Conservation (phyloP, 37 sponge, comb jelly and placozoan species). For the Chondrilla cf. caribensis region DNA sequence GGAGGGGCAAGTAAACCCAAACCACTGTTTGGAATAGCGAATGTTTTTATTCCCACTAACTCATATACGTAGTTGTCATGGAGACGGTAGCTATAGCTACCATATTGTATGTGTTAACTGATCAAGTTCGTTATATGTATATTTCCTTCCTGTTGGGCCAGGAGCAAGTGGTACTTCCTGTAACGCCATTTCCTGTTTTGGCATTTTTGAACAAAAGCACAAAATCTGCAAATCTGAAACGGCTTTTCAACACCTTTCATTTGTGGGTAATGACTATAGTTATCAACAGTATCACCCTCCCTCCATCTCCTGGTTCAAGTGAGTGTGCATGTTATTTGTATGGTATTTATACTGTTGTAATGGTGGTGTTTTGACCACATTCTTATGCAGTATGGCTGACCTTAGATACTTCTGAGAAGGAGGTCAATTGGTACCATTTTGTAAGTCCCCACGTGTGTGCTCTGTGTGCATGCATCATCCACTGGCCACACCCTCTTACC, state of each 20-base stretch:
- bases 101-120: too few relatives aligned
- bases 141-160: not conserved
- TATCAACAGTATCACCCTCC: not conserved
- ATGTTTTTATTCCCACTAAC: too few relatives aligned
- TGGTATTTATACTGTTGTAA: too few relatives aligned
- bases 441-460: not conserved
- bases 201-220: not conserved
- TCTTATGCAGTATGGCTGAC: constrained; percentile 14
- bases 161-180: not conserved
- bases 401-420: not conserved
- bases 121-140: too few relatives aligned
- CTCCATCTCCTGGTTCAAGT: constrained; percentile 1
- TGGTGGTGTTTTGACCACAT: too few relatives aligned
- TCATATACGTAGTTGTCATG: too few relatives aligned
- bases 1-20: too few relatives aligned
- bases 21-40: too few relatives aligned
- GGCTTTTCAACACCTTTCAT: not conserved
- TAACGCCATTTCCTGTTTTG: constrained; percentile 11
- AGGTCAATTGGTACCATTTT: not conserved
- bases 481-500: not conserved
- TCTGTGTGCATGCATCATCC: too few relatives aligned
- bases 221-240: not conserved
- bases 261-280: constrained; percentile 19
- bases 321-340: too few relatives aligned
- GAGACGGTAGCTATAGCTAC: too few relatives aligned